Evolutionary conservation across 2,888 invertebrate species (phyloP), one percentile per base, ranked within the genome.

Genomic region (Ecliptopera silaceata): DNA sequence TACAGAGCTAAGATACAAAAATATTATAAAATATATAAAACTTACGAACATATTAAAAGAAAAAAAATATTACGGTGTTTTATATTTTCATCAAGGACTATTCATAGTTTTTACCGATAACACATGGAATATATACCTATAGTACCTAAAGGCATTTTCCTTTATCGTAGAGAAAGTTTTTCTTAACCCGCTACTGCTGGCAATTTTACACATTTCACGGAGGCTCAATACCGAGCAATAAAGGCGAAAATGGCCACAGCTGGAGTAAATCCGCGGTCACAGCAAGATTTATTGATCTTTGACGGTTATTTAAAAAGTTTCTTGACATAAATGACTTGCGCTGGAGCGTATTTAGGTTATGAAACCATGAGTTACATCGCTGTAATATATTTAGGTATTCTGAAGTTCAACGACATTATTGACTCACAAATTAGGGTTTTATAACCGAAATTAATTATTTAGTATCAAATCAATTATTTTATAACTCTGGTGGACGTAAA

Each of bases 141-240:
- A n/a, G n/a, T n/a, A n/a, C n/a, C n/a, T 52, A 57, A 43, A 39
- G 47, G 43, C 22, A 38, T 18, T 41, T 31, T 43, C n/a, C n/a
- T 26, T 45, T 22, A 43, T n/a, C 48, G 20, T 38, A 51, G 59
- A 46, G 52, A 70, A 66, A 72, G 68, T 64, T 74, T 74, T 65
- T 50, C 65, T 56, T 65, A 63, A 71, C 26, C 26, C 66, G 65
- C 63, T 61, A 66, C 70, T 75, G 74, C 70, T 71, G 66, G 66
- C 70, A 74, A 71, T 76, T 71, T 70, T 67, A 72, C 71, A 75
- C 73, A 73, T 73, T 74, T 73, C 70, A 69, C 65, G 47, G 65
- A 64, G 69, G 69, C 70, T 71, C 71, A 71, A 71, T 73, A 68
- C 66, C 46, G 61, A 68, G 59, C 69, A 68, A 71, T 70, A 70